phyloP scores from a whole-genome alignment of 1,140 invertebrate species.

The Cyclina sinensis region DNA sequence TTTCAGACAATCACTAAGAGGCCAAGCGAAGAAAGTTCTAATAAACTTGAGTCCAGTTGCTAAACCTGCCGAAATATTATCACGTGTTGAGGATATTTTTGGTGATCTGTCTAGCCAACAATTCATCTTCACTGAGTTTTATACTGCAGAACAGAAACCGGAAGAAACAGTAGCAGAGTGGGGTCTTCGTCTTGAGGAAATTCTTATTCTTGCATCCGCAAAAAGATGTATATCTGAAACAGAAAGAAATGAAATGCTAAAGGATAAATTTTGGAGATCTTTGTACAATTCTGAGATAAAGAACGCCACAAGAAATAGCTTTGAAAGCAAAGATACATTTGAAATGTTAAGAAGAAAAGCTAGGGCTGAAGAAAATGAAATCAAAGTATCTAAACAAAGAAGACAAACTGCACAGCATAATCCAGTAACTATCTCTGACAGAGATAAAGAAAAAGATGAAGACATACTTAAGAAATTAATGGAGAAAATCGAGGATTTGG shows the following conservation, averaged over 20 bases:
- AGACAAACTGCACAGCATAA: neutral
- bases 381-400: neutral
- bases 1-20: neutral
- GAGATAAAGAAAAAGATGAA: neutral
- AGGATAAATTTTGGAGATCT: slow-evolving; percentile 17
- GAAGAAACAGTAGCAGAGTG: neutral
- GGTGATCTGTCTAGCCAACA: slow-evolving; percentile 11
- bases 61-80: neutral
- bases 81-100: neutral
- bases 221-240: neutral
- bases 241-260: slow-evolving; percentile 23
- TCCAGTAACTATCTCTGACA: neutral
- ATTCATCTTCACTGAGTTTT: neutral
- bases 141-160: slow-evolving; percentile 2
- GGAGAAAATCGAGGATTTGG: neutral
- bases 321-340: neutral
- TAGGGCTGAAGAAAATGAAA: slow-evolving; percentile 31
- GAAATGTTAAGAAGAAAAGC: slow-evolving; percentile 13
- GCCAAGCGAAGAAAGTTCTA: neutral
- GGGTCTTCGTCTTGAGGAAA: slow-evolving; percentile 22
- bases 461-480: neutral
- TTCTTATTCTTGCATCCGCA: neutral
- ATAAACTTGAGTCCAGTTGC: neutral
- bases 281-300: slow-evolving; percentile 16
- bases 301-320: neutral